phyloP scores from a whole-genome alignment of 2,113 vertebrate genomes.

The Actenoides hombroni region DNA sequence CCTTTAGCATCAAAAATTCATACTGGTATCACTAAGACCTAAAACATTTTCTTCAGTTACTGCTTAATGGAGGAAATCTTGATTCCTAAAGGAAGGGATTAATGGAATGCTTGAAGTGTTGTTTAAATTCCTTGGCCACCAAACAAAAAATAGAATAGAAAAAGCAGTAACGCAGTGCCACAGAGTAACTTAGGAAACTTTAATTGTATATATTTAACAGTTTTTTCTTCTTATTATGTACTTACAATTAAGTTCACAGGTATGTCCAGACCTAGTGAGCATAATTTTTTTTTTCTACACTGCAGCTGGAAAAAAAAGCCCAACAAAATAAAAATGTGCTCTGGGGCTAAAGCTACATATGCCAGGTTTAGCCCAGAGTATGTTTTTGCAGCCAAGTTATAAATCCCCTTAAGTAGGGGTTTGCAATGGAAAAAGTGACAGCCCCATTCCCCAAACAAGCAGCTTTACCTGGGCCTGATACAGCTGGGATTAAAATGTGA shows the following conservation, averaged over 20 bases:
- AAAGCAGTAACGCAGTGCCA: background rate
- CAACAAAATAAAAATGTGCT: conserved; percentile 63
- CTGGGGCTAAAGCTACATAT: conserved; percentile 42
- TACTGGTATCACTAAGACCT: background rate
- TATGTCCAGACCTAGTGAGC: background rate
- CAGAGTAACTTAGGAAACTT: background rate
- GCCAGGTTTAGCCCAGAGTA: conserved; percentile 55
- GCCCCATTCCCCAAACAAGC: conserved; percentile 27
- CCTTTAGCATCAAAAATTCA: conserved; percentile 45
- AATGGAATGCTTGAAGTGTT: conserved; percentile 47
- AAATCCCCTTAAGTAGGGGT: conserved; percentile 65
- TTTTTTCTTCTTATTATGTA: background rate
- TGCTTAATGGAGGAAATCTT: conserved; percentile 47
- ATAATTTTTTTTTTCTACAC: background rate
- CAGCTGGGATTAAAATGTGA: conserved; percentile 70
- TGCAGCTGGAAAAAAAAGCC: conserved; percentile 2
- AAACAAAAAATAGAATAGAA: background rate
- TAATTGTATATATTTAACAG: background rate
- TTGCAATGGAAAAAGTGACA: conserved; percentile 74
- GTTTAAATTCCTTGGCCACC: conserved; percentile 5
- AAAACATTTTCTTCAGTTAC: background rate
- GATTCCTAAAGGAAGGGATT: conserved; percentile 38
- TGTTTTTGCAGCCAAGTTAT: conserved; percentile 69
- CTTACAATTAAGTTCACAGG: conserved; percentile 3
- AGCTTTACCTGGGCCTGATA: conserved; percentile 58